Percentiles rank a stretch among this genome's conserved stretches.
These are phyloP conservation scores for Habroteleia sp. DNA, from an alignment of 2,888 invertebrate genomes.

Conservation along the genomic window DNA sequence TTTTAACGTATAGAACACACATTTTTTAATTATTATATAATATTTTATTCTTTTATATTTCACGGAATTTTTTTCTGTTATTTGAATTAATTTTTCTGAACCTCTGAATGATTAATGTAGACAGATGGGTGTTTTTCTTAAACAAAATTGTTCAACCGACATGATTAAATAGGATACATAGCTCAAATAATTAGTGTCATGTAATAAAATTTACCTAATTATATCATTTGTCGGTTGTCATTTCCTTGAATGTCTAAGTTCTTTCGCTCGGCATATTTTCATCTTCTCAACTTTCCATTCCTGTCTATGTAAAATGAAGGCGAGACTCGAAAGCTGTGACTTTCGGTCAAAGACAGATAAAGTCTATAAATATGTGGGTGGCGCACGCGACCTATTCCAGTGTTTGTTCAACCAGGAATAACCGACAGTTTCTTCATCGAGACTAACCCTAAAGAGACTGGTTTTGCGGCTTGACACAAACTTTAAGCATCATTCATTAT, in stretches of 20 bases:
- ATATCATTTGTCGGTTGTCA: conserved; percentile 19
- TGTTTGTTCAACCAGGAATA: conserved; percentile 81
- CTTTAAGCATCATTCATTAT: conserved; percentile 56
- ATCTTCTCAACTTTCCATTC: conserved; percentile 43
- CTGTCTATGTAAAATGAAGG: conserved; percentile 57
- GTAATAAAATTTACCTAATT: conserved; percentile 8
- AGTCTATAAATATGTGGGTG: conserved; percentile 81
- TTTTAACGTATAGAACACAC: too few species aligned
- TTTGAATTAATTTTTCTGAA: too few species aligned
- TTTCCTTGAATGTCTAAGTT: conserved; percentile 12
- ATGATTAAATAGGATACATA: neutral
- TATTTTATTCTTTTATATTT: too few species aligned
- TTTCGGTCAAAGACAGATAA: conserved; percentile 75
- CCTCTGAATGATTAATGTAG: too few species aligned
- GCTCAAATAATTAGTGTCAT: neutral
- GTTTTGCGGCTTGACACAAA: conserved; percentile 78
- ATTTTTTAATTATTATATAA: too few species aligned
- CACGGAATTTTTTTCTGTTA: too few species aligned
- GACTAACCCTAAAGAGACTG: conserved; percentile 73
- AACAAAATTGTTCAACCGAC: too few species aligned
- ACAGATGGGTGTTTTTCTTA: too few species aligned
- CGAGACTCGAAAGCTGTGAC: conserved; percentile 62
- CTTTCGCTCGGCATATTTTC: conserved; percentile 27
- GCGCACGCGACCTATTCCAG: conserved; percentile 81
- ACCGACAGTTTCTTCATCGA: conserved; percentile 78